Conservation (phyloP, 2,888 invertebrate species). For the Drosophila flavopinicola region DNA sequence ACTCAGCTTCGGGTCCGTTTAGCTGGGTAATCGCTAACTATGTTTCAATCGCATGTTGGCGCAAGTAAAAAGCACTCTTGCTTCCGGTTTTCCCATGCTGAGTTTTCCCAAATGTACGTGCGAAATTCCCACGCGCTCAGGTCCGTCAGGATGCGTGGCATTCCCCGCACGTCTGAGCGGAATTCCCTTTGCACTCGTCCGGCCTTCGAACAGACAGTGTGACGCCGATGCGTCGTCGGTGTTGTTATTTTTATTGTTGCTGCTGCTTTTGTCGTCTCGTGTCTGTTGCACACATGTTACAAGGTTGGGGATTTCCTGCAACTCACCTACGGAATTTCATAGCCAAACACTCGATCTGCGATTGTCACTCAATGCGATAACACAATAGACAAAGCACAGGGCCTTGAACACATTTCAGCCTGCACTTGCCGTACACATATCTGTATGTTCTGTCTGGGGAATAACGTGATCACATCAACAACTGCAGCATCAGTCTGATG, state of each 20-base stretch:
- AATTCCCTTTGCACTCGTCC: slow-evolving; percentile 65
- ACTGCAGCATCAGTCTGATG: too few relatives aligned
- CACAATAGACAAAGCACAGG: slow-evolving; percentile 4
- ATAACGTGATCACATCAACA: slow-evolving; percentile 27
- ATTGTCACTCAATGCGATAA: slow-evolving; percentile 18
- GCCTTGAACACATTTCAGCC: slow-evolving; percentile 36
- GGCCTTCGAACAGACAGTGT: slow-evolving; percentile 46
- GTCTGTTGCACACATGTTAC: slow-evolving; percentile 79
- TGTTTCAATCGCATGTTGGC: slow-evolving; percentile 72
- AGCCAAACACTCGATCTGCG: slow-evolving; percentile 45
- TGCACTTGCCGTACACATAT: slow-evolving; percentile 31
- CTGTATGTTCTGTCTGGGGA: slow-evolving; percentile 24
- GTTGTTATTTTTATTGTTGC: slow-evolving; percentile 1
- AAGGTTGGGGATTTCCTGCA: slow-evolving; percentile 64
- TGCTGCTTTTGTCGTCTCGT: background rate
- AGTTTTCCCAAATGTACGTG: slow-evolving; percentile 65
- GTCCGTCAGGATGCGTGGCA: slow-evolving; percentile 47
- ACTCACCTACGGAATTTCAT: slow-evolving; percentile 70
- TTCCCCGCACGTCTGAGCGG: slow-evolving; percentile 63
- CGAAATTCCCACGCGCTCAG: slow-evolving; percentile 77
- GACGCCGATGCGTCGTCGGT: too few relatives aligned
- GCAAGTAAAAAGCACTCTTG: slow-evolving; percentile 59
- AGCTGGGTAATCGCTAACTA: slow-evolving; percentile 4
- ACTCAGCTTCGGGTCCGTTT: background rate
- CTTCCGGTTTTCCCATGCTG: slow-evolving; percentile 73